Base-by-base conservation (phyloP, 2,888 invertebrate genomes). In the Melipona beecheii region DNA sequence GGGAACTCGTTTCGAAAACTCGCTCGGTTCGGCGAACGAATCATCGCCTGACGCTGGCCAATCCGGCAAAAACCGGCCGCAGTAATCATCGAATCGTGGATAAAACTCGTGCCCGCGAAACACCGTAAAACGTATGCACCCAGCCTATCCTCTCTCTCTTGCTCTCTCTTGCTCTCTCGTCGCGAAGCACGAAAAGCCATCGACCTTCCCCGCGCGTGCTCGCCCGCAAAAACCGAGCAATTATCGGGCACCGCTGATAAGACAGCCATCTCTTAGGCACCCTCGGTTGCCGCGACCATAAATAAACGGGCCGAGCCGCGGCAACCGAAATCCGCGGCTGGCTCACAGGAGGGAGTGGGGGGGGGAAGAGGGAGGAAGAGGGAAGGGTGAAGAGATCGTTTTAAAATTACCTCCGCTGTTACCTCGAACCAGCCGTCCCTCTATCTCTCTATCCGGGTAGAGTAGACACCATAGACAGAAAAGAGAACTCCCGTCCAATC, bases 371-470 rank as follows among this genome's bases (percentile, higher is more conserved):
- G 9, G 43, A 2, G 9, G 0, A 6, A 6, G 36, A 1, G 36
- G 9, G 36, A 9, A 9, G 36, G 43, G 43, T 11, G 9, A 27
- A 27, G 84, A n/a, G 58, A 81, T 86, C 85, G 85, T 81, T 86
- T 85, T 82, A 86, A 86, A 86, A 86, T 86, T 85, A 85, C 85
- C 43, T 11, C 36, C 6, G 74, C 64, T 65, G 79, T 77, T 73
- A 74, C 43, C 72, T 77, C 36, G 31, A 21, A 15, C 56, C 36
- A 43, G 27, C 62, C 17, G 4, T 4, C 17, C 19, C 19, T 2
- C 24, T 15, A 15, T 15, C 31, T 31, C 19, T 19, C 62, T 19
- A 49, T 9, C 69, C 27, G 17, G 24, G 24, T 60, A 60, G 60
- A 64, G 24, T 60, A 60, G 60, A 64, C 64, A 64, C 64, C 64